Conservation (phyloP, 2,888 invertebrate genomes). For the Gnatocerus cornutus region DNA sequence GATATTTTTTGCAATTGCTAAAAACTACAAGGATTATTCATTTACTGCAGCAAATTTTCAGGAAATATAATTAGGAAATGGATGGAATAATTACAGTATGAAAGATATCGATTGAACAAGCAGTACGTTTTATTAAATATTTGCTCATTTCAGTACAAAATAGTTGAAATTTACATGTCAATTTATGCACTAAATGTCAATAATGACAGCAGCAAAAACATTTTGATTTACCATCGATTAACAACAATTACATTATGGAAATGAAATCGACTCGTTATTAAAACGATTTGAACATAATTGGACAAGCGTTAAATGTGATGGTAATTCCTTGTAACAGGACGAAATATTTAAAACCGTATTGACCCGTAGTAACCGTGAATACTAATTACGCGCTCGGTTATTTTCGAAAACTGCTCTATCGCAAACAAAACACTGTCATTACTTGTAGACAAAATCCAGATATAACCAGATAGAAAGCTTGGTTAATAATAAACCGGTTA, state of each 20-base stretch:
- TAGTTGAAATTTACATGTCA: conserved; percentile 1
- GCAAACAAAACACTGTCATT: conserved; percentile 33
- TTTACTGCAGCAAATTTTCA: conserved; percentile 10
- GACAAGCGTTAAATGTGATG: conserved; percentile 42
- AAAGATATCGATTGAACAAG: background rate
- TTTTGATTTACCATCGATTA: conserved; percentile 36
- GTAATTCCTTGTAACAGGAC: conserved; percentile 22
- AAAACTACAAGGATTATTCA: background rate
- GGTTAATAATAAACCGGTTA: conserved; percentile 44
- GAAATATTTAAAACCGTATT: conserved; percentile 7
- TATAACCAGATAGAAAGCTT: conserved; percentile 27
- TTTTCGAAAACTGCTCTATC: conserved; percentile 31
- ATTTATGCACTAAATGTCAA: conserved; percentile 17
- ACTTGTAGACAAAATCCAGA: conserved; percentile 33
- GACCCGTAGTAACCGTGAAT: conserved; percentile 18
- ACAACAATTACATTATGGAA: conserved; percentile 46
- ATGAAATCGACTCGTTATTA: conserved; percentile 46
- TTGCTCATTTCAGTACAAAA: too few relatives aligned
- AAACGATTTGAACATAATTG: conserved; percentile 32
- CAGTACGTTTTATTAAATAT: background rate
- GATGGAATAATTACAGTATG: conserved; percentile 28
- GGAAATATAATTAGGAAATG: conserved; percentile 35
- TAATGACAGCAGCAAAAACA: conserved; percentile 23
- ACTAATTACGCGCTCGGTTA: conserved; percentile 8
- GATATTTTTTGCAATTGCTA: conserved; percentile 10